Evolutionary conservation across 2,797 vertebrate genomes (phyloP), one percentile per base, ranked within the genome.

Genomic region (Spinibarbus caldwelli): DNA sequence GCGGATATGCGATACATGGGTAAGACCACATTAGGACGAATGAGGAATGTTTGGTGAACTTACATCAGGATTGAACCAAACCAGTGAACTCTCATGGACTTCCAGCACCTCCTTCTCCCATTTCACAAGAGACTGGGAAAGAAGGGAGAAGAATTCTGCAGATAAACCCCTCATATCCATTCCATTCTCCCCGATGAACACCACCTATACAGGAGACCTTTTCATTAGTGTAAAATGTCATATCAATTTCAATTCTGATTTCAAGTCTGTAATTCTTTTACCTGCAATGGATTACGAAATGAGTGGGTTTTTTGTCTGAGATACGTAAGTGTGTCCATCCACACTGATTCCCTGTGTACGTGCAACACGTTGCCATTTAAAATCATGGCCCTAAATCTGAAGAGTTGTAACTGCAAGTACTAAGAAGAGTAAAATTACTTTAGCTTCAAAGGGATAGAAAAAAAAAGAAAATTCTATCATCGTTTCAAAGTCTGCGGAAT

Each of bases 1-100:
- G 8, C 4, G 17, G 2, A 3, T 38, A 41, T 15, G 19, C 29
- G 14, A 68, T n/a, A 52, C 21, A 67, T 52, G 11, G 11, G 29
- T 21, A 52, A 36, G n/a, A 41, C 47, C 23, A 43, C 38, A 12
- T 23, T 4, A 68, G 8, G 1, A 47, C 0, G 45, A 57, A 57
- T 19, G 12, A 34, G 17, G 1, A 38, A 29, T n/a, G 7, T 41
- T 59, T 59, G 10, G 34, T 19, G 14, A 68, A 81, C 87, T 26
- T 75, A 91, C 91, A 78, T 87, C 14, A 54, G 80, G 26, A 75
- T 77, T 87, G 86, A 95, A 94, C 95, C 94, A 96, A 9, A 66
- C 23, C 2, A 92, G 29, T 14, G 92, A 93, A 12, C 47, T 86
- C 72, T 92, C 0, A 0, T 52, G 26, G 6, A 0, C 43, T 11